phyloP scores from a whole-genome alignment of 2,888 invertebrate genomes.

The Disparrhopalites patrizii region DNA sequence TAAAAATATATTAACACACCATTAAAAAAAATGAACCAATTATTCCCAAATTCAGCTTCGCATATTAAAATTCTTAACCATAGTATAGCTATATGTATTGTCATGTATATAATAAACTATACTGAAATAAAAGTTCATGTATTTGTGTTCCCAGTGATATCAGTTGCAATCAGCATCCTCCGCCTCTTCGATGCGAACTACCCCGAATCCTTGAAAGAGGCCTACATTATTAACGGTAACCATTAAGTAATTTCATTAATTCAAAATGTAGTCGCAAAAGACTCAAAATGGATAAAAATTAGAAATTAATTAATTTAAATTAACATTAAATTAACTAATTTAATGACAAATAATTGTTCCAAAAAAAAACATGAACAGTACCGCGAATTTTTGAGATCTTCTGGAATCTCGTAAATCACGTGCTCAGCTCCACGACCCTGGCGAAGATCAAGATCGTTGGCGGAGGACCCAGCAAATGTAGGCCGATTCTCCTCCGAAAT shows the following conservation, averaged over 20 bases:
- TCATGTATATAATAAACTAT: no score
- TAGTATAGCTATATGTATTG: no score
- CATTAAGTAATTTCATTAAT: not conserved
- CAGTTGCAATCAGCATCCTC: no score
- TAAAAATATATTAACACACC: no score
- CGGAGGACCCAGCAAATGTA: constrained; percentile 25
- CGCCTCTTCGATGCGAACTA: constrained; percentile 12
- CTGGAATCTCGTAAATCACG: constrained; percentile 36
- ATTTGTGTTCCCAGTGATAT: no score
- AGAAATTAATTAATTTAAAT: no score
- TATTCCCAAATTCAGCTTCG: no score
- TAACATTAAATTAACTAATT: no score
- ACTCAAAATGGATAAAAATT: no score
- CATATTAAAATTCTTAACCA: no score
- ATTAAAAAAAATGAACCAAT: no score
- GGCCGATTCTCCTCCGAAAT: constrained; percentile 19
- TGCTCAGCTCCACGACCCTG: constrained; percentile 31
- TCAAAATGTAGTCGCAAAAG: not conserved
- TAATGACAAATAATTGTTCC: not conserved
- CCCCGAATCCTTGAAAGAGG: constrained; percentile 11
- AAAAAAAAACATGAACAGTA: constrained; percentile 16
- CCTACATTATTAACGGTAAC: constrained; percentile 16
- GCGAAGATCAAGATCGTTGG: constrained; percentile 28
- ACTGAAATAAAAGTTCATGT: no score
- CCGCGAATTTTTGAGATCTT: constrained; percentile 34